Conservation (phyloP, 2,888 invertebrate species). For the Andrena marginata region DNA sequence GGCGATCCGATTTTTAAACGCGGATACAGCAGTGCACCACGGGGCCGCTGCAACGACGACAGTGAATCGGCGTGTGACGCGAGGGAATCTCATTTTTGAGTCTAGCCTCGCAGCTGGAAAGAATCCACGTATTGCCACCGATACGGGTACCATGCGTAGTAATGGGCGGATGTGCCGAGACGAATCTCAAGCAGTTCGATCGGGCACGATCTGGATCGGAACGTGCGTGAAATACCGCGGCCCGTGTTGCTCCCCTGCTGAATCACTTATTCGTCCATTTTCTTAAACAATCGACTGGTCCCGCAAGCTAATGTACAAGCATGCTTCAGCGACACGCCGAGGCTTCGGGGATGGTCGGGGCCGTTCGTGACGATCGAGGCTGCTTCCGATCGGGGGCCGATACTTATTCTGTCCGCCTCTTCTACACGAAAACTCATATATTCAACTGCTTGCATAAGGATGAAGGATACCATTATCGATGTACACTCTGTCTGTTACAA, state of each 20-base stretch:
- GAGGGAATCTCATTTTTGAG: conserved; percentile 47
- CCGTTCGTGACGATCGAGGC: conserved; percentile 26
- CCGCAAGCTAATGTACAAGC: background rate
- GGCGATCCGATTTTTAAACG: background rate
- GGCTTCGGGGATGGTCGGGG: conserved; percentile 3
- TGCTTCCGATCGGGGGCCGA: conserved; percentile 18
- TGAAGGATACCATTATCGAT: conserved; percentile 31
- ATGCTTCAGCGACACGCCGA: background rate
- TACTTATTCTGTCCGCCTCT: conserved; percentile 35
- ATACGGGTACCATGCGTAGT: conserved; percentile 59
- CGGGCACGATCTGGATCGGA: conserved; percentile 17
- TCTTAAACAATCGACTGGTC: background rate
- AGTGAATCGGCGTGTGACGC: conserved; percentile 36
- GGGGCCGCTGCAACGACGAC: conserved; percentile 23
- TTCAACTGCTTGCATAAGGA: conserved; percentile 51
- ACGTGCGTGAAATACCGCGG: background rate
- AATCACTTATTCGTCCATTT: background rate
- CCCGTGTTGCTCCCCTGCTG: background rate
- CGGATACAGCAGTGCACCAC: background rate
- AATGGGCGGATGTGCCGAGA: conserved; percentile 23
- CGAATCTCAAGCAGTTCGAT: conserved; percentile 35
- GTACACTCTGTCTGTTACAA: conserved; percentile 45
- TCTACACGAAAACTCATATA: conserved; percentile 46
- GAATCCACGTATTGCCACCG: conserved; percentile 77
- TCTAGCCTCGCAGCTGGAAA: conserved; percentile 83